Conservation (phyloP, 35 echinoderm and acorn worm species). For the Diadema setosum region DNA sequence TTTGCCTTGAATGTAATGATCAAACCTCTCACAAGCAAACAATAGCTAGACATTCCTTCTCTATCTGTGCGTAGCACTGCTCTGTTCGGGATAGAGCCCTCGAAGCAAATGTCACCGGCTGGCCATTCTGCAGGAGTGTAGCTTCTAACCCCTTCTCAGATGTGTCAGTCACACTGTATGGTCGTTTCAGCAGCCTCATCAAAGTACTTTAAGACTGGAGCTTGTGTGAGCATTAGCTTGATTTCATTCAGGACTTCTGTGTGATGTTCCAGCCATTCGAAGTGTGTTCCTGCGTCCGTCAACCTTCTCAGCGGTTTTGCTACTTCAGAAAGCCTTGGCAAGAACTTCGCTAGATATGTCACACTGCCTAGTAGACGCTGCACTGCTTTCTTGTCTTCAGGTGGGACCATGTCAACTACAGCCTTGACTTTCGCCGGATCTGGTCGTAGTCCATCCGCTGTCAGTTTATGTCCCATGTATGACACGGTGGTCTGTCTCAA, state of each 20-base stretch:
- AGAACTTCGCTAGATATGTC: conserved; percentile 40
- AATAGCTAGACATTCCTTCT: too few species aligned
- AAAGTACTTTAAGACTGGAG: conserved; percentile 46
- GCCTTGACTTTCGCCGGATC: conserved; percentile 37
- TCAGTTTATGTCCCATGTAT: conserved; percentile 63
- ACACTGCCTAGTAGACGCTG: conserved; percentile 46
- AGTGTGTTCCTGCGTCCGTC: conserved; percentile 26
- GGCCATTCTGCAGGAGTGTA: conserved; percentile 49
- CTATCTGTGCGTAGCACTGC: conserved; percentile 44
- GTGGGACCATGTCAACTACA: not conserved
- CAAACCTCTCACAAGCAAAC: conserved; percentile 34
- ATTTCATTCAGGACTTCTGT: not conserved
- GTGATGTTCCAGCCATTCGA: conserved; percentile 40
- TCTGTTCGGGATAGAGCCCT: conserved; percentile 29
- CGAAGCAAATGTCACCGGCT: conserved; percentile 42
- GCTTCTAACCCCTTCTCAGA: conserved; percentile 30
- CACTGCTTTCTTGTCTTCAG: conserved; percentile 8
- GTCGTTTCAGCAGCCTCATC: conserved; percentile 12
- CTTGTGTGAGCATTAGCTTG: conserved; percentile 16
- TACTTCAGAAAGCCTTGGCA: conserved; percentile 42
- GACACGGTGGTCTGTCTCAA: conserved; percentile 43
- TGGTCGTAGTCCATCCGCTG: conserved; percentile 10
- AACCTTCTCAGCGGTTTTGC: conserved; percentile 50
- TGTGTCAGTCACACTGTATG: conserved; percentile 52
- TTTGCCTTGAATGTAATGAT: conserved; percentile 58